phyloP scores from a whole-genome alignment of 1,140 invertebrate genomes.

The Drosophila punjabiensis region DNA sequence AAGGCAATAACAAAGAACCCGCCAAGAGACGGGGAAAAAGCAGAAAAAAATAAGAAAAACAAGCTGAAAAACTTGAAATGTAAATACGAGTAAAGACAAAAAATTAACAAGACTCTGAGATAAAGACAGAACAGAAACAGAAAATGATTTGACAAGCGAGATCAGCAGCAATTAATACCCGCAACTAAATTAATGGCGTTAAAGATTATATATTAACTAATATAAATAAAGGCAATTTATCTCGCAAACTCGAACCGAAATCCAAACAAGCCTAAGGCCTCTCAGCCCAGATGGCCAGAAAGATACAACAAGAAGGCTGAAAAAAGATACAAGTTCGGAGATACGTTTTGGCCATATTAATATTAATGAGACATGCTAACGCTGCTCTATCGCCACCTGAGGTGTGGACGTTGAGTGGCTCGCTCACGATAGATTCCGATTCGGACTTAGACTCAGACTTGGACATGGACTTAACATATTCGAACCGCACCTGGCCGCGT shows the following conservation, averaged over 20 bases:
- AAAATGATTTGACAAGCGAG: slow-evolving; percentile 38
- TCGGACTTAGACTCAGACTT: slow-evolving; percentile 34
- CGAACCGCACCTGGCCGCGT: slow-evolving; percentile 11
- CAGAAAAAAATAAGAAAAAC: slow-evolving; percentile 27
- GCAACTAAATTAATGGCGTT: slow-evolving; percentile 75
- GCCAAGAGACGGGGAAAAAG: slow-evolving; percentile 4
- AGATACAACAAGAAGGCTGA: slow-evolving; percentile 31
- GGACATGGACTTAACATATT: slow-evolving; percentile 45
- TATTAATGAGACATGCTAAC: slow-evolving; percentile 76
- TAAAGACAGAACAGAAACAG: slow-evolving; percentile 25
- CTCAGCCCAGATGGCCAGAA: slow-evolving; percentile 16
- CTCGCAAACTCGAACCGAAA: slow-evolving; percentile 23
- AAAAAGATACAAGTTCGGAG: slow-evolving; percentile 18
- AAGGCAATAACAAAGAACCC: slow-evolving; percentile 48
- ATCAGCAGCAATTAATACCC: slow-evolving; percentile 67
- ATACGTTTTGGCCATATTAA: slow-evolving; percentile 65
- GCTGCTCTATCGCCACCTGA: slow-evolving; percentile 71
- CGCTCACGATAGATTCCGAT: slow-evolving; percentile 49
- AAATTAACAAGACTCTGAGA: slow-evolving; percentile 29
- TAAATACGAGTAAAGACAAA: slow-evolving; percentile 56
- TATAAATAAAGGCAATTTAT: slow-evolving; percentile 70
- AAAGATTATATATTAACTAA: slow-evolving; percentile 69
- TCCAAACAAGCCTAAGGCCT: slow-evolving; percentile 20
- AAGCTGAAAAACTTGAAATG: slow-evolving; percentile 57
- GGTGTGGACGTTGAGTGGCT: slow-evolving; percentile 58